Evolutionary conservation across 2,797 vertebrate species (phyloP), one percentile per base, ranked within the genome.

Genomic region (Varecia variegata): DNA sequence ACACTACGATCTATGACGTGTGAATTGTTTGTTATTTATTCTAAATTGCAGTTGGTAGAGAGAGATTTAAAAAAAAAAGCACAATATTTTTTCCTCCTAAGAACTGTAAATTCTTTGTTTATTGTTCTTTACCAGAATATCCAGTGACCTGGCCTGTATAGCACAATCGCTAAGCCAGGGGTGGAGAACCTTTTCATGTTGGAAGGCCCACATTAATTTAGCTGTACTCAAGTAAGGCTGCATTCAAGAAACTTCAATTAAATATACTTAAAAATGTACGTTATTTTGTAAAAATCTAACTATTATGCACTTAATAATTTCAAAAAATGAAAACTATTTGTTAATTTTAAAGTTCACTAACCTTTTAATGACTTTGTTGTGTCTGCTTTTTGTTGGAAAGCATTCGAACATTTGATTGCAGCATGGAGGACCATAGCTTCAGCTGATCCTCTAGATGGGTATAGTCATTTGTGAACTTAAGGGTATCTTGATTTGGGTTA

Each of bases 91-190:
- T 97, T 97, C 67, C 73, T 97, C 45, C 87, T 94, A 92, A 77
- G 70, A 96, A 95, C 73, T 88, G 47, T 93, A 93, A 97, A 81
- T 90, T 76, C 32, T 90, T 94, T 88, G 80, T 90, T 96, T 98
- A 8, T 7, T 94, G 52, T 96, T 82, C 23, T 97, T 90, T 96
- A 96, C 94, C 79, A 67, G 96, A 98, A 97, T 93, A 60, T 95
- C 89, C 84, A 47, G 43, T 97, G 93, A 52, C 27, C 90, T 96
- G 93, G 47, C 27, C 89, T 82, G 13, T 30, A 67, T 5, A 58
- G 60, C 92, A 62, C 65, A 93, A 60, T 88, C 95, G 70, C 80
- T 98, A 93, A 91, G 52, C 73, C 58, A 38, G 56, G 56, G 15
- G 1, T 27, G 56, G 56, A 25, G 25, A 27, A 43, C 3, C 3